phyloP scores from a whole-genome alignment of 2,888 invertebrate genomes.

The Busseola fusca region DNA sequence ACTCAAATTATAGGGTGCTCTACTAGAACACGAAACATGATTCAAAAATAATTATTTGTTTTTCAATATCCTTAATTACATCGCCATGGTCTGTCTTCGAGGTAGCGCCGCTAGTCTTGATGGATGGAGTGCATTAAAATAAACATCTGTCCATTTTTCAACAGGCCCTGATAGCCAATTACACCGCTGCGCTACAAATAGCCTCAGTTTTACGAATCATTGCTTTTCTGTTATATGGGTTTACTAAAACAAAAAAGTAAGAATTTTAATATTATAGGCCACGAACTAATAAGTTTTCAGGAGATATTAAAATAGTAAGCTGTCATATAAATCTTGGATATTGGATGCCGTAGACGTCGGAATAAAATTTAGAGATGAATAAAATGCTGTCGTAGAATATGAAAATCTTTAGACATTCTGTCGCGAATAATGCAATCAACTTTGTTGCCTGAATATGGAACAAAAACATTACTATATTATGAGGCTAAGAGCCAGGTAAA shows the following conservation, averaged over 20 bases:
- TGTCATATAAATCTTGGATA: slow-evolving; percentile 48
- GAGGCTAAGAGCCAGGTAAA: slow-evolving; percentile 59
- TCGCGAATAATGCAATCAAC: neutral
- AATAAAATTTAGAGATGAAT: slow-evolving; percentile 2
- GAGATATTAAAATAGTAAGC: slow-evolving; percentile 36
- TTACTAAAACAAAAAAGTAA: slow-evolving; percentile 36
- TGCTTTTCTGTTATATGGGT: slow-evolving; percentile 61
- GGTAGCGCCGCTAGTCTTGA: slow-evolving; percentile 64
- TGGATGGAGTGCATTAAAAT: slow-evolving; percentile 74
- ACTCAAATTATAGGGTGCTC: slow-evolving; percentile 50
- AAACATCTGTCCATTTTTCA: slow-evolving; percentile 76
- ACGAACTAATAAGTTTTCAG: slow-evolving; percentile 50
- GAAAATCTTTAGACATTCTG: neutral
- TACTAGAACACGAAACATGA: slow-evolving; percentile 49
- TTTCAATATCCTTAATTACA: slow-evolving; percentile 59
- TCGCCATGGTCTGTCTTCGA: slow-evolving; percentile 61
- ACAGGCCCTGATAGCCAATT: slow-evolving; percentile 70
- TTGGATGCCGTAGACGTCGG: slow-evolving; percentile 12
- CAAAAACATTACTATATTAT: slow-evolving; percentile 3
- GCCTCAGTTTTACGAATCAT: slow-evolving; percentile 67
- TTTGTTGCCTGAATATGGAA: neutral
- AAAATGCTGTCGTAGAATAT: neutral
- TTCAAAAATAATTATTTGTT: slow-evolving; percentile 59
- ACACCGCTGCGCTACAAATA: slow-evolving; percentile 70
- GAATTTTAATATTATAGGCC: slow-evolving; percentile 33